These are phyloP conservation scores for Oryzias curvinotus DNA, from an alignment of 2,113 vertebrate species.

Conservation along the genomic window DNA sequence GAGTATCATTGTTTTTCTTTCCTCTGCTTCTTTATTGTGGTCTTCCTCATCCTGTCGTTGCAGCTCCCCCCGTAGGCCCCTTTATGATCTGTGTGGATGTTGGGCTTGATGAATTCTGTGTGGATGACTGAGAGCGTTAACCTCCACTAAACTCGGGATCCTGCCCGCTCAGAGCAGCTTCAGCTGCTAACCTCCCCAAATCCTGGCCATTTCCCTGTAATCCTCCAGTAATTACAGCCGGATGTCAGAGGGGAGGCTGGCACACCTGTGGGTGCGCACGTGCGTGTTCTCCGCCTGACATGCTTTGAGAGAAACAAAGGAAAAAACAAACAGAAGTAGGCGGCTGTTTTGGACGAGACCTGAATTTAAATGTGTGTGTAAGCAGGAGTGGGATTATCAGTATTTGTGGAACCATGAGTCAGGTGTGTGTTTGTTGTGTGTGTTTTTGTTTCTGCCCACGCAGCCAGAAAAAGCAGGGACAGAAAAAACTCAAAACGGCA, in stretches of 20 bases:
- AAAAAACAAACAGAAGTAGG: too few relatives aligned
- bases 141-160: constrained; percentile 50
- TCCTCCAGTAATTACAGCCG: constrained; percentile 40
- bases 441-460: constrained; percentile 8
- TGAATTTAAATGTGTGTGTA: background rate
- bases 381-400: constrained; percentile 4
- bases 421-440: constrained; percentile 3
- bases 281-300: too few relatives aligned
- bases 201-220: constrained; percentile 24
- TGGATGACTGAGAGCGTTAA: constrained; percentile 34
- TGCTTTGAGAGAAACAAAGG: too few relatives aligned
- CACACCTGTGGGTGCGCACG: too few relatives aligned
- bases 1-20: too few relatives aligned
- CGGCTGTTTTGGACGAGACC: background rate
- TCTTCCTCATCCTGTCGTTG: too few relatives aligned
- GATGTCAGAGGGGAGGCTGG: constrained; percentile 14
- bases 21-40: too few relatives aligned
- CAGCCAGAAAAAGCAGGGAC: background rate
- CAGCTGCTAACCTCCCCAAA: constrained; percentile 18
- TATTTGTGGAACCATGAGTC: constrained; percentile 35
- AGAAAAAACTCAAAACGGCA: background rate
- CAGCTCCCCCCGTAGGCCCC: too few relatives aligned
- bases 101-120: constrained; percentile 10
- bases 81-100: too few relatives aligned
- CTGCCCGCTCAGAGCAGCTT: constrained; percentile 30